phyloP scores from a whole-genome alignment of 2,797 vertebrate species.

The Anableps anableps region DNA sequence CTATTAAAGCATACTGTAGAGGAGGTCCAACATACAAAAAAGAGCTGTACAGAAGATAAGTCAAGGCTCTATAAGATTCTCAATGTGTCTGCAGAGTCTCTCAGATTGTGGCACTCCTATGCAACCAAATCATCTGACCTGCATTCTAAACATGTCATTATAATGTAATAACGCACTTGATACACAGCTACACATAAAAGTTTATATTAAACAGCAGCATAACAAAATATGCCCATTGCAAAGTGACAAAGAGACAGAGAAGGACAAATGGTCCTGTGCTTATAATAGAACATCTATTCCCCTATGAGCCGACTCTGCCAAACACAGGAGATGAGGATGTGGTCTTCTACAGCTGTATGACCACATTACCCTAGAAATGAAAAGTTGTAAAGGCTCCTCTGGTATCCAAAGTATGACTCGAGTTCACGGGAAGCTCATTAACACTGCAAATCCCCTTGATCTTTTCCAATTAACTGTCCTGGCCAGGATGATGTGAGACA shows the following conservation, averaged over 20 bases:
- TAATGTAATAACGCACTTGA: background rate
- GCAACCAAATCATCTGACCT: no score
- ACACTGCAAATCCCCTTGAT: slow-evolving; percentile 78
- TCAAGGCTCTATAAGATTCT: no score
- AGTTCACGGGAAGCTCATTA: slow-evolving; percentile 78
- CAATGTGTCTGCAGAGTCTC: background rate
- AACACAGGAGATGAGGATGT: slow-evolving; percentile 54
- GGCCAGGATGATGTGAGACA: slow-evolving; percentile 72
- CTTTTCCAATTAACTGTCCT: slow-evolving; percentile 79
- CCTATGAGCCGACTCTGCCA: slow-evolving; percentile 38
- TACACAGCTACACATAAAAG: background rate
- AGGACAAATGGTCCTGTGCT: slow-evolving; percentile 25
- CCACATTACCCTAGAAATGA: slow-evolving; percentile 46
- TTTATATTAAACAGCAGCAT: background rate
- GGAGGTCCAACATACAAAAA: no score
- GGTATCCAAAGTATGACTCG: slow-evolving; percentile 70
- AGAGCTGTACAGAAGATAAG: no score
- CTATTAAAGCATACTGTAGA: no score
- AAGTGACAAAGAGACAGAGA: slow-evolving; percentile 26
- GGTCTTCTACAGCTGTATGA: slow-evolving; percentile 23
- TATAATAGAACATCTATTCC: slow-evolving; percentile 50
- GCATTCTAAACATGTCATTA: background rate
- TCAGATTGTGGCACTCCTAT: no score
- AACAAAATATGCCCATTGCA: slow-evolving; percentile 9
- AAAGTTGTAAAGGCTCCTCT: slow-evolving; percentile 67